These are phyloP conservation scores for Tetragnatha versicolor DNA, from an alignment of 1,140 invertebrate species.

Conservation along the genomic window DNA sequence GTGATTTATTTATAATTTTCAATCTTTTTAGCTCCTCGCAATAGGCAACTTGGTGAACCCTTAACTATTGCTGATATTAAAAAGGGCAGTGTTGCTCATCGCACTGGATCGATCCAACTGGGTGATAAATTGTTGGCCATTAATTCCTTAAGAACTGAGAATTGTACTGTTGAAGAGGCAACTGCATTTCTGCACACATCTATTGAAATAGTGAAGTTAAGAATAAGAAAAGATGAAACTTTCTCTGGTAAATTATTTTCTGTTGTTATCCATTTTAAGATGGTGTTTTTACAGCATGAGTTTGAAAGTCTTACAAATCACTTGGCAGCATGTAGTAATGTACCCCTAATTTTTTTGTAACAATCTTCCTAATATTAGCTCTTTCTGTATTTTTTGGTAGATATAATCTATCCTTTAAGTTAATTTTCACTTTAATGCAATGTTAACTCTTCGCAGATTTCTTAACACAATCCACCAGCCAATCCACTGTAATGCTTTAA, in stretches of 20 bases:
- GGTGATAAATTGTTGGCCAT: conserved; percentile 89
- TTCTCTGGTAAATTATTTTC: conserved; percentile 61
- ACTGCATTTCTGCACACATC: conserved; percentile 76
- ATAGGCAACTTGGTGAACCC: conserved; percentile 69
- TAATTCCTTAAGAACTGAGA: conserved; percentile 81
- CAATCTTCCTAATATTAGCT: too few relatives aligned
- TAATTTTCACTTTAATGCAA: too few relatives aligned
- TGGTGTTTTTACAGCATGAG: too few relatives aligned
- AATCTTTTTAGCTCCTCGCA: conserved; percentile 60
- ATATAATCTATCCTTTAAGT: too few relatives aligned
- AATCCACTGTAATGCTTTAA: too few relatives aligned
- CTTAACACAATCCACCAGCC: too few relatives aligned
- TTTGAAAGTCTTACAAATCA: too few relatives aligned
- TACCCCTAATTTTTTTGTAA: too few relatives aligned
- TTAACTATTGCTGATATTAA: conserved; percentile 84
- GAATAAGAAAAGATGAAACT: conserved; percentile 71
- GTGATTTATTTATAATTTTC: background rate
- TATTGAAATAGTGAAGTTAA: conserved; percentile 80
- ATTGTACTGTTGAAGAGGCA: conserved; percentile 74
- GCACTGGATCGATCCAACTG: conserved; percentile 82
- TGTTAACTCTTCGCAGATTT: too few relatives aligned
- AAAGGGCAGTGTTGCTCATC: conserved; percentile 87
- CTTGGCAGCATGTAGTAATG: too few relatives aligned
- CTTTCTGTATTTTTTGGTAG: too few relatives aligned
- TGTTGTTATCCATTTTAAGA: background rate